Evolutionary conservation across 2,797 vertebrate species (phyloP).

Genomic region (Lutjanus campechanus): DNA sequence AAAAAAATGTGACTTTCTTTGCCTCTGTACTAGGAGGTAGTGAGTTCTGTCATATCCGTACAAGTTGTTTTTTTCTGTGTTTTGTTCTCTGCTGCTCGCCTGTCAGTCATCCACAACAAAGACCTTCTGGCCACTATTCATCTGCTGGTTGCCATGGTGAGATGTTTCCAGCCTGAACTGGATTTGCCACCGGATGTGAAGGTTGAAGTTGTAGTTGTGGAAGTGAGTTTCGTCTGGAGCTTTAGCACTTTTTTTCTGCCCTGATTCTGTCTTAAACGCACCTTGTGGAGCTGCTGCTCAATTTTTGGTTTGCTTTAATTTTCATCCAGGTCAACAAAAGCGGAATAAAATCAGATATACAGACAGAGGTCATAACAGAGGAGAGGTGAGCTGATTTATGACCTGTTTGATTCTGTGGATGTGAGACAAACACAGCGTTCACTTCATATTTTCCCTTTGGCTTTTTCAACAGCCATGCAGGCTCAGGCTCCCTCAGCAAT

Average conservation of each 20-base stretch:
- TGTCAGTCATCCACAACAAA: conserved; percentile 91
- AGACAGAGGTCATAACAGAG: conserved; percentile 87
- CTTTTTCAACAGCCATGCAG: conserved; percentile 50
- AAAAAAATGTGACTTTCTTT: conserved; percentile 1
- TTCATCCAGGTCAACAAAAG: conserved; percentile 83
- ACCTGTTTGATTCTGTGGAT: not conserved
- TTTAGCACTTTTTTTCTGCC: not conserved
- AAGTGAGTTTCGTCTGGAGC: conserved; percentile 82
- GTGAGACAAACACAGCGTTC: conserved; percentile 11
- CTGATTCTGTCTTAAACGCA: not conserved
- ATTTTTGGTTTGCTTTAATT: conserved; percentile 5
- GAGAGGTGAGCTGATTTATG: conserved; percentile 78
- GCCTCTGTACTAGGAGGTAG: not conserved
- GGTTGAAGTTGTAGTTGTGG: conserved; percentile 88
- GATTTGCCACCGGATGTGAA: conserved; percentile 87
- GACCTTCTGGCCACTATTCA: conserved; percentile 93
- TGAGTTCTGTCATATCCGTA: conserved; percentile 24
- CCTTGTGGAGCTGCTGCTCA: not conserved
- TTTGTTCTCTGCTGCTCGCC: conserved; percentile 49
- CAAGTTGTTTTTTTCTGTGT: conserved; percentile 14
- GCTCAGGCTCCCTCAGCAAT: conserved; percentile 49
- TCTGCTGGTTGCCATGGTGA: conserved; percentile 93
- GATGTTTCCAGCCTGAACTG: conserved; percentile 87
- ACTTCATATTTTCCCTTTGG: conserved; percentile 7
- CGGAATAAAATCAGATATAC: conserved; percentile 88